Conservation (phyloP, 2,113 vertebrate genomes). For the Syngnathus floridae region DNA sequence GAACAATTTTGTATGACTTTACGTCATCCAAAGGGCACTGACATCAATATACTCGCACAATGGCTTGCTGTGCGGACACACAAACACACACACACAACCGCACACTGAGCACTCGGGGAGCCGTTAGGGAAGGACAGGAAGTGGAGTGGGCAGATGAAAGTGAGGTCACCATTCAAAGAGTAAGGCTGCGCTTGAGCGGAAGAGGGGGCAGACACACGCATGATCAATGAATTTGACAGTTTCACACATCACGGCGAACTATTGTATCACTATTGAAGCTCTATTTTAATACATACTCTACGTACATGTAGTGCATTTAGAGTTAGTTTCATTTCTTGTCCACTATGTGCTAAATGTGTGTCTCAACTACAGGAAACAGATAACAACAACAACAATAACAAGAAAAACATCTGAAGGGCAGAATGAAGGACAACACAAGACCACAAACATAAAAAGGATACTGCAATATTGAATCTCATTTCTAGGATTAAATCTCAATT, state of each 20-base stretch:
- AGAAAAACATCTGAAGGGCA: no score
- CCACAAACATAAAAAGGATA: no score
- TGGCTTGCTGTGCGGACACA: not conserved
- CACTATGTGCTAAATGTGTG: not conserved
- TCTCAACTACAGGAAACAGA: not conserved
- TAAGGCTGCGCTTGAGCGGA: constrained; percentile 22
- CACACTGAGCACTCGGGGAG: constrained; percentile 2
- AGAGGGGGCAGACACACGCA: constrained; percentile 13
- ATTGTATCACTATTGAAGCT: no score
- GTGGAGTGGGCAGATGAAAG: constrained; percentile 31
- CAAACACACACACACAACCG: not conserved
- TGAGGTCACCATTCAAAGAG: constrained; percentile 31
- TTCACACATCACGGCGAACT: not conserved
- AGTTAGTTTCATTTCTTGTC: no score
- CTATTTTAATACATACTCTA: no score
- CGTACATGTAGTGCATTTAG: no score
- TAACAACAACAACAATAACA: no score
- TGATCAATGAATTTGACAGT: not conserved
- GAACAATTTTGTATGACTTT: constrained; percentile 48
- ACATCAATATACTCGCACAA: constrained; percentile 15
- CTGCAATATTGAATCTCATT: no score
- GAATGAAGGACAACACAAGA: no score
- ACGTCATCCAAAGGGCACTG: constrained; percentile 11
- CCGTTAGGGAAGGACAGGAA: constrained; percentile 26
- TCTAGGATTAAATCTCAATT: no score